Evolutionary conservation across 2,888 invertebrate genomes (phyloP).

Genomic region (Polydrusus tereticollis): DNA sequence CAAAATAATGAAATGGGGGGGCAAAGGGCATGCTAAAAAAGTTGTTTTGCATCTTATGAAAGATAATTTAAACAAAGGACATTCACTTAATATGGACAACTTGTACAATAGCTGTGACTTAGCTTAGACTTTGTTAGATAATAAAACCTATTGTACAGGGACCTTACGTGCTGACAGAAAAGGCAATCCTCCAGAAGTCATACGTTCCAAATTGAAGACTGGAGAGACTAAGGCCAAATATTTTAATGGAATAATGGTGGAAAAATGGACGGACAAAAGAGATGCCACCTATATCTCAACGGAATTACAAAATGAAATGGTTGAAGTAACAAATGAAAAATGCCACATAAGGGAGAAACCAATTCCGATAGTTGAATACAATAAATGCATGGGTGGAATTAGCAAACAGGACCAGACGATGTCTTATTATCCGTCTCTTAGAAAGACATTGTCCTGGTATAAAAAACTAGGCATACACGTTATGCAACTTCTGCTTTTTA

Average conservation of each 20-base stretch:
- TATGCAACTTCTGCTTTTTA: conserved; percentile 20
- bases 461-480: conserved; percentile 53
- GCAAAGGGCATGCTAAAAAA: conserved; percentile 45
- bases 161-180: conserved; percentile 55
- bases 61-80: conserved; percentile 46
- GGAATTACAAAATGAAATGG: conserved; percentile 7
- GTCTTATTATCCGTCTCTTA: conserved; percentile 54
- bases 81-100: conserved; percentile 53
- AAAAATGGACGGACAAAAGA: conserved; percentile 58
- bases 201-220: conserved; percentile 49
- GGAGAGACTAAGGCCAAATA: conserved; percentile 51
- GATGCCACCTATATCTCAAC: conserved; percentile 42
- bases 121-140: conserved; percentile 37
- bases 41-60: conserved; percentile 51
- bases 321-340: conserved; percentile 45
- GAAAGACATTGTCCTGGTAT: conserved; percentile 53
- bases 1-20: conserved; percentile 53
- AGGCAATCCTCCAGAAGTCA: conserved; percentile 47
- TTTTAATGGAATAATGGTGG: conserved; percentile 53
- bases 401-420: conserved; percentile 56
- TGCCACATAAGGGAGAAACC: conserved; percentile 36
- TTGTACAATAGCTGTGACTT: conserved; percentile 52
- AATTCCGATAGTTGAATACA: conserved; percentile 30
- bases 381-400: conserved; percentile 42
- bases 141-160: conserved; percentile 61